phyloP scores from a whole-genome alignment of 2,888 invertebrate genomes.

The Odontomyia ornata region DNA sequence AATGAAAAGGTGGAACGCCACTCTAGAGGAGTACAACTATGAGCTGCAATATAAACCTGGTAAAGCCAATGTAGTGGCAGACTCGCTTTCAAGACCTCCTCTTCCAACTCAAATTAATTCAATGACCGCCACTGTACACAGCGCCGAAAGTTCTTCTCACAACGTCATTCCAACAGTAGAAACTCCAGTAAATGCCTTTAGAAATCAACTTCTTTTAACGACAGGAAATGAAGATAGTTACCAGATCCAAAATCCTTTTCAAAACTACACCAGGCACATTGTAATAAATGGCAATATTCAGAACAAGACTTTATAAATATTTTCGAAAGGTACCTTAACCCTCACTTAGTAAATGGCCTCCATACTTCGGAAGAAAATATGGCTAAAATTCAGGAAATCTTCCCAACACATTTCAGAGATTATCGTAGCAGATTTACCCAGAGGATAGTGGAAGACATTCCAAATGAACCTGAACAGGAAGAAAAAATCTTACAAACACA shows the following conservation, averaged over 20 bases:
- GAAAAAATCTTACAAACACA: conserved; percentile 44
- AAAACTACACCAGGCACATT: conserved; percentile 9
- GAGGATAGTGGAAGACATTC: conserved; percentile 43
- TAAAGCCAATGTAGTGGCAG: conserved; percentile 46
- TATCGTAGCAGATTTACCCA: conserved; percentile 45
- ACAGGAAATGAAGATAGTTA: conserved; percentile 23
- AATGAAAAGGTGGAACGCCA: conserved; percentile 50
- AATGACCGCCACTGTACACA: background rate
- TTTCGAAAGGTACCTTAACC: conserved; percentile 32
- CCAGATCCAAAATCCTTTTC: conserved; percentile 12
- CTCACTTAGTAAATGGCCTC: conserved; percentile 43
- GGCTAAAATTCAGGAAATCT: conserved; percentile 46
- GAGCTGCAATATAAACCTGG: conserved; percentile 41
- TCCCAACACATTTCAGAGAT: conserved; percentile 42
- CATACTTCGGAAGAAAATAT: conserved; percentile 32
- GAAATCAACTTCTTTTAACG: background rate
- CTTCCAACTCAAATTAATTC: background rate
- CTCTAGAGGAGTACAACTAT: conserved; percentile 46
- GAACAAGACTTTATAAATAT: conserved; percentile 2
- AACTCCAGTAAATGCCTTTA: conserved; percentile 26
- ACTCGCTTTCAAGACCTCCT: conserved; percentile 45
- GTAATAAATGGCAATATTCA: background rate
- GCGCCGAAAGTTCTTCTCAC: background rate
- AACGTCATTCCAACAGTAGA: background rate
- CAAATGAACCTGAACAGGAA: conserved; percentile 42